Percentiles rank a stretch among this genome's conserved stretches.
These are phyloP conservation scores for Glareola pratincola DNA, from an alignment of 2,113 vertebrate genomes.

Conservation along the genomic window DNA sequence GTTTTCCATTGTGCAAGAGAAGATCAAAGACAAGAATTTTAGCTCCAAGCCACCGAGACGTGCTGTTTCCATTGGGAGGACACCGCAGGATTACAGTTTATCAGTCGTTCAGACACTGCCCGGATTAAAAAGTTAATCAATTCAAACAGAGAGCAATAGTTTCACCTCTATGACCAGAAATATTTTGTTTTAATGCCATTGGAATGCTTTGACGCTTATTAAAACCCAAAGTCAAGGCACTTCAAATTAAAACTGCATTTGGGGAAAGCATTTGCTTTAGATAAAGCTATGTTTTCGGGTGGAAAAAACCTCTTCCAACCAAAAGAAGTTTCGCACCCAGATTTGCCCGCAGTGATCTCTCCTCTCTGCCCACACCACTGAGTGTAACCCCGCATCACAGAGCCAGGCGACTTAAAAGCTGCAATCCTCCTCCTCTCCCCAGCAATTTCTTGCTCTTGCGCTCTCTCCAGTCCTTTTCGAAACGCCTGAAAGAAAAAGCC, in stretches of 20 bases:
- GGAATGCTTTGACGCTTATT: not conserved
- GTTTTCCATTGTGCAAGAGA: not conserved
- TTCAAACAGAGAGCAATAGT: not conserved
- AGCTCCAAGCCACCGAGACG: not conserved
- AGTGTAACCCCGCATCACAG: not conserved
- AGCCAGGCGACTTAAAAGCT: not conserved
- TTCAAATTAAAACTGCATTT: not conserved
- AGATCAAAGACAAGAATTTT: not conserved
- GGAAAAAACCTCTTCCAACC: not conserved
- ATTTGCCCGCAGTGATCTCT: not conserved
- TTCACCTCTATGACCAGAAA: not conserved
- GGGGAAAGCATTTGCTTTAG: not conserved
- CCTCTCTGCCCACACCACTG: not conserved
- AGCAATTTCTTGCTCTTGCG: not conserved
- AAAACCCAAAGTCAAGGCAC: not conserved
- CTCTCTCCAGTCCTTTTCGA: not conserved
- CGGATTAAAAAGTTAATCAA: not conserved
- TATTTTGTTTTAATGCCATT: not conserved
- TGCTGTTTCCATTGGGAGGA: not conserved
- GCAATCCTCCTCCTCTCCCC: not conserved
- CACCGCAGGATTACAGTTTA: not conserved
- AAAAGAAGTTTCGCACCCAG: not conserved
- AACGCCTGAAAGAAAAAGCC: constrained; percentile 6
- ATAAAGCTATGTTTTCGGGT: not conserved
- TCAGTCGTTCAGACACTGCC: not conserved